phyloP scores from a whole-genome alignment of 2,113 vertebrate species.

The Strigops habroptila region DNA sequence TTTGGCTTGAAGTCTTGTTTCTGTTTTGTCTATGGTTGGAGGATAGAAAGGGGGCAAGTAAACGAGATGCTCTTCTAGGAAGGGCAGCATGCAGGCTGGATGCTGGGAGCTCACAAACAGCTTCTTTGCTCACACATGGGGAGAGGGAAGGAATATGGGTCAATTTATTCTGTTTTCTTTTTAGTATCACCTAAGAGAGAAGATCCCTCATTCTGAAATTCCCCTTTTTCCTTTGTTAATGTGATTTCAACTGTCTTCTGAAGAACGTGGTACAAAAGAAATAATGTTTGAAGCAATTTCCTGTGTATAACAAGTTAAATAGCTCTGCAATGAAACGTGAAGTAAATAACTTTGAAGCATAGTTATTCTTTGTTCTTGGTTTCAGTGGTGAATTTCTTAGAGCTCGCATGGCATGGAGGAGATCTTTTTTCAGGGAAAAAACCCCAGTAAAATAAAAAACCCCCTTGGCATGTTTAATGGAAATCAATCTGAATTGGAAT shows the following conservation, averaged over 20 bases:
- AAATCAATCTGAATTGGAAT: constrained; percentile 50
- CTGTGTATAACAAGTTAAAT: not conserved
- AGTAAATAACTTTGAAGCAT: constrained; percentile 10
- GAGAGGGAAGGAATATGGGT: not conserved
- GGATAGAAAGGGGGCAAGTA: not conserved
- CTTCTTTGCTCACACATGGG: not conserved
- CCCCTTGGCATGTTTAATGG: constrained; percentile 38
- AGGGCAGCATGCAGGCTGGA: not conserved
- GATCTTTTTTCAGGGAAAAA: constrained; percentile 19
- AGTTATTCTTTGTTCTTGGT: constrained; percentile 35
- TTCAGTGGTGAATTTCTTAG: constrained; percentile 38
- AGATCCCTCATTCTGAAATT: not conserved
- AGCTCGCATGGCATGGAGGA: not conserved
- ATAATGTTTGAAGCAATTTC: not conserved
- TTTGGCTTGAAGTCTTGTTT: not conserved
- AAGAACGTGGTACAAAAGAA: constrained; percentile 14
- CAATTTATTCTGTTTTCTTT: not conserved
- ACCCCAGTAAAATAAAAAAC: not conserved
- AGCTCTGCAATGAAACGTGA: constrained; percentile 20
- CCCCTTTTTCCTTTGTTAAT: not conserved
- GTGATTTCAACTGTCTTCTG: not conserved
- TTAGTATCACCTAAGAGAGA: not conserved
- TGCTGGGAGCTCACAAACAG: rapidly evolving
- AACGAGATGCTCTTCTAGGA: not conserved
- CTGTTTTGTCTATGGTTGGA: not conserved